Base-by-base conservation (phyloP, 1,140 invertebrate species). In the Palaemon carinicauda region DNA sequence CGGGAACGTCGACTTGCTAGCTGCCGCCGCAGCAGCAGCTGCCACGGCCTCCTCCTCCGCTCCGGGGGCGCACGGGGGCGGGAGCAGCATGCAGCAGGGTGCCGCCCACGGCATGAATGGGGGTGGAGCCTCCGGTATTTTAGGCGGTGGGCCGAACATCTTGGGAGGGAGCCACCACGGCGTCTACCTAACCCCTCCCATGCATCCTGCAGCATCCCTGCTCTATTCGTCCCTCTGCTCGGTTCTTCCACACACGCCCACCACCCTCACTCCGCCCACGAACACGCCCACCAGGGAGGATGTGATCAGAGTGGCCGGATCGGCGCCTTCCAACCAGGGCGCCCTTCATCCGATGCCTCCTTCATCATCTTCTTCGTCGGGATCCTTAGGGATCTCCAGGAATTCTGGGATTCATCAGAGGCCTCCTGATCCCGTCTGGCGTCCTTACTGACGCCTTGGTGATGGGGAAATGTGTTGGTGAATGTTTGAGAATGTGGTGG, bases 381-480 rank as follows among this genome's bases (percentile, higher is more conserved):
- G 56, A 15, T 41, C 41, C 12, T 41, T 41, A 41, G 65, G 65
- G 65, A 24, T 53, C 52, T n/a, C 53, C 19, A n/a, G n/a, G n/a
- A n/a, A n/a, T n/a, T n/a, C 82, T 14, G 71, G 71, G 12, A 71
- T 77, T 52, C 51, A 50, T 19, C 71, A 51, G 0, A 71, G 82
- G 7, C 71, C 82, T 12, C 82, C 82, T 50, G 82, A 83, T 31
- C 82, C 82, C n/a, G 82, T 83, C 12, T 83, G 82, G 82, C 73
- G 82, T 12, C 82, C 82, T 12, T 83, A 83, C 52, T 83, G 82
- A 83, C 81, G 14, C 71, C 12, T 24, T 10, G 10, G 52, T 0
- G 19, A 10, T 41, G 56, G 54, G 29, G 31, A 12, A 41, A 31
- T 31, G 27, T 14, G 29, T 10, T 3, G 50, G 41, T 33, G 65